Base-by-base conservation (phyloP, 2,113 vertebrate genomes). In the Sylvicapra grimmia region DNA sequence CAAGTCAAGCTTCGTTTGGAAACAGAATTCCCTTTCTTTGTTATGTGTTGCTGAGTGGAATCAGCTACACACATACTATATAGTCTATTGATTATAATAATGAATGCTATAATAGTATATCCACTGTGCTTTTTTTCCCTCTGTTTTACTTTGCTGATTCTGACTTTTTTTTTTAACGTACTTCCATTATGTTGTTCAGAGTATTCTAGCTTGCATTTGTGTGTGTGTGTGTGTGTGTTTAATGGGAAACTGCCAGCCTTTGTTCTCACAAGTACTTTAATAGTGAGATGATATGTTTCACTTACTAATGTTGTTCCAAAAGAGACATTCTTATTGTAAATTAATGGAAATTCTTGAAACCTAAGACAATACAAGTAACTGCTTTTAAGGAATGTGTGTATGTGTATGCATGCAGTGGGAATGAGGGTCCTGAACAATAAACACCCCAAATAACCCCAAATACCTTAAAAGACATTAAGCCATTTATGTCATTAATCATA, bases 341-440 rank as follows among this genome's bases (percentile, higher is more conserved):
- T 59, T 61, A 95, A 86, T 75, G 51, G 68, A 96, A 95, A 93
- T 86, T 19, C 51, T 31, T 95, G 61, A 90, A 94, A 90, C 40
- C 4, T 63, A 84, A 93, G 84, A 90, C 6, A 63, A 61, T 53
- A 53, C 36, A 89, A 93, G 40, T 31, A 83, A 56, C 47, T 89
- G 6, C 86, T 93, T 77, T 90, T 68, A 95, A 75, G 63, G 10
- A 83, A 31, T 58, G 36, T 93, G 77, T 56, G 29, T 61, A 31
- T 5, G 51, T n/a, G 59, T 58, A 36, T 61, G 13, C 23, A n/a
- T 23, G 33, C 33, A 7, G 23, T 86, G 23, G 12, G 47, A 63
- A 4, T 40, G n/a, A 89, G n/a, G 12, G 1, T 97, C 15, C 31
- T 84, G 19, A 86, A 61, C 33, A 82, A 36, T 21, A 85, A 97